Evolutionary conservation across 2,113 vertebrate genomes (phyloP).

Genomic region (Gallinago undulata): DNA sequence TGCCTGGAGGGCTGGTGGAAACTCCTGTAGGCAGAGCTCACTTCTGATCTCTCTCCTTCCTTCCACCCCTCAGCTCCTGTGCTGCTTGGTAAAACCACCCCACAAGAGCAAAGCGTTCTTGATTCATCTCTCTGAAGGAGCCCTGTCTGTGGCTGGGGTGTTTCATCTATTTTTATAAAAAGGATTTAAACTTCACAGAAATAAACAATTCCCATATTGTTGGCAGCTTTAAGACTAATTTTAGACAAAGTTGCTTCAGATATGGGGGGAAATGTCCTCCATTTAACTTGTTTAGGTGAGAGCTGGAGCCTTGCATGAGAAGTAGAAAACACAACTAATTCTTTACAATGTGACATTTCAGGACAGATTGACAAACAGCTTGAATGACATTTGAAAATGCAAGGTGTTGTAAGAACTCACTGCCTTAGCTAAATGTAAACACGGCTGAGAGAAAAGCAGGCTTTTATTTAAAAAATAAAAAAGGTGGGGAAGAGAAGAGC

Average conservation of each 20-base stretch:
- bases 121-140: background rate
- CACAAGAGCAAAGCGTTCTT: rapidly evolving
- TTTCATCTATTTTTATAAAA: background rate
- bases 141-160: background rate
- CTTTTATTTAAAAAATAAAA: background rate
- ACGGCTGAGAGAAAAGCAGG: background rate
- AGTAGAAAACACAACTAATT: background rate
- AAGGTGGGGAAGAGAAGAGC: background rate
- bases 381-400: background rate
- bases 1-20: background rate
- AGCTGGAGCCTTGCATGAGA: background rate
- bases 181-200: background rate
- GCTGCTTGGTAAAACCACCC: background rate
- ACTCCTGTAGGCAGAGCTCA: background rate
- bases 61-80: background rate
- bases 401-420: background rate
- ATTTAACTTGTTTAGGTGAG: background rate
- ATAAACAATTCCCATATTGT: background rate
- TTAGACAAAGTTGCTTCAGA: background rate
- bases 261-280: background rate
- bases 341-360: background rate
- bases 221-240: background rate
- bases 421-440: background rate
- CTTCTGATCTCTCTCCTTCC: background rate
- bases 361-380: conserved; percentile 5